Evolutionary conservation across 2,113 vertebrate genomes (phyloP).

Genomic region (Herpailurus yagouaroundi): DNA sequence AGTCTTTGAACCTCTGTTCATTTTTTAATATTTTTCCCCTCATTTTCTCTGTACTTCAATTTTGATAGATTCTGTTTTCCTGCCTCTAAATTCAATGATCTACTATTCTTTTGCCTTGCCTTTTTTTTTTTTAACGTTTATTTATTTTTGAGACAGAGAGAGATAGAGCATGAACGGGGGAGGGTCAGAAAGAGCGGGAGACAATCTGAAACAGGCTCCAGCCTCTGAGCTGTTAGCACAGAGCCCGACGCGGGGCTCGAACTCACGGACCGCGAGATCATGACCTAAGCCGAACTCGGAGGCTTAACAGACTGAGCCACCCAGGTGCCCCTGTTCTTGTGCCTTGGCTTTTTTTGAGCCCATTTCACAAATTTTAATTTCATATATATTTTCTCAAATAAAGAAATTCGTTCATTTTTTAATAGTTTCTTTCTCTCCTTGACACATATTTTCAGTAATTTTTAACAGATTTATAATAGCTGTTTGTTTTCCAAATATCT

Average conservation of each 20-base stretch:
- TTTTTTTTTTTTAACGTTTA: not conserved
- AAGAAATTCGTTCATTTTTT: not conserved
- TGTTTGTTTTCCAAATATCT: not conserved
- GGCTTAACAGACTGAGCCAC: too few relatives aligned
- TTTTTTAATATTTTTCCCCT: not conserved
- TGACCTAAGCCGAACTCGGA: too few relatives aligned
- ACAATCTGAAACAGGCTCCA: too few relatives aligned
- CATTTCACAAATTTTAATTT: not conserved
- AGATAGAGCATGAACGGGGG: too few relatives aligned
- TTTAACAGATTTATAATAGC: not conserved
- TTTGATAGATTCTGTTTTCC: not conserved
- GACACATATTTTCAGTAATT: not conserved
- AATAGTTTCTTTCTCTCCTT: not conserved
- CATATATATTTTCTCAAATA: not conserved
- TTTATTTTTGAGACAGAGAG: too few relatives aligned
- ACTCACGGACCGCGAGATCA: too few relatives aligned
- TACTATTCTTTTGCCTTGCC: not conserved
- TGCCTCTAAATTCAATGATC: not conserved
- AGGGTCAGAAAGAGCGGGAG: too few relatives aligned
- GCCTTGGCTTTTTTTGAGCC: not conserved
- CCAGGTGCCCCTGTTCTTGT: not conserved
- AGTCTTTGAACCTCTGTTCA: not conserved
- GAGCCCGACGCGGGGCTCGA: too few relatives aligned
- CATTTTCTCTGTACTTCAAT: not conserved
- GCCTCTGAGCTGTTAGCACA: too few relatives aligned